phyloP scores from a whole-genome alignment of 2,888 invertebrate genomes.

The Dysmachus trigonus region DNA sequence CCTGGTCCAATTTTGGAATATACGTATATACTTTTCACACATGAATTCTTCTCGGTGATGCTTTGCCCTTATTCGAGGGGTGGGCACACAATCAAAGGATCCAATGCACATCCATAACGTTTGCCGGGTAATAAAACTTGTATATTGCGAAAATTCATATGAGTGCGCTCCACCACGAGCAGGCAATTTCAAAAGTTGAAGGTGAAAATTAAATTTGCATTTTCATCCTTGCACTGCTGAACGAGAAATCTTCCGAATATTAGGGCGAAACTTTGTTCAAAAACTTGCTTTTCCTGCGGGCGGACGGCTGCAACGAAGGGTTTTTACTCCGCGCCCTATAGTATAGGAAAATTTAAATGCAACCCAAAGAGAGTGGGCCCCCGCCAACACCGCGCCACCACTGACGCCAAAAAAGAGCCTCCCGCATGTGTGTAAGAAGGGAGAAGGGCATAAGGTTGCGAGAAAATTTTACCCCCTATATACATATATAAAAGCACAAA shows the following conservation, averaged over 20 bases:
- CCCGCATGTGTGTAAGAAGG: not conserved
- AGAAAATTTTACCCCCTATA: not conserved
- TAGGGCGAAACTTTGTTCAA: constrained; percentile 21
- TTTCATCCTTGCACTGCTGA: constrained; percentile 10
- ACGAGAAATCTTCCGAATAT: constrained; percentile 27
- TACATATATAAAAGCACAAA: constrained; percentile 33
- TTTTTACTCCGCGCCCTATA: not conserved
- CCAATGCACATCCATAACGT: not conserved
- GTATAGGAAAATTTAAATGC: constrained; percentile 14
- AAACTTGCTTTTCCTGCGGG: not conserved
- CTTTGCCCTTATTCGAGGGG: too few relatives aligned
- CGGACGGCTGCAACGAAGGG: not conserved
- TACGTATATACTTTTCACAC: not conserved
- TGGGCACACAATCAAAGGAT: too few relatives aligned
- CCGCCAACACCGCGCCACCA: not conserved
- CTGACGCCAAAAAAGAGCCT: not conserved
- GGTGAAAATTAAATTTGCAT: constrained; percentile 38
- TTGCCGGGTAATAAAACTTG: constrained; percentile 4
- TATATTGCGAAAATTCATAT: not conserved
- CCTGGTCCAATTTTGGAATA: not conserved
- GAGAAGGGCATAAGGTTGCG: not conserved
- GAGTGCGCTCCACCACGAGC: not conserved
- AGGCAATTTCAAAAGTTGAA: constrained; percentile 35
- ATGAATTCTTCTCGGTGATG: too few relatives aligned
- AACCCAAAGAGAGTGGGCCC: not conserved